These are phyloP conservation scores for Julus scanicus DNA, from an alignment of 2,888 invertebrate genomes.

Conservation along the genomic window DNA sequence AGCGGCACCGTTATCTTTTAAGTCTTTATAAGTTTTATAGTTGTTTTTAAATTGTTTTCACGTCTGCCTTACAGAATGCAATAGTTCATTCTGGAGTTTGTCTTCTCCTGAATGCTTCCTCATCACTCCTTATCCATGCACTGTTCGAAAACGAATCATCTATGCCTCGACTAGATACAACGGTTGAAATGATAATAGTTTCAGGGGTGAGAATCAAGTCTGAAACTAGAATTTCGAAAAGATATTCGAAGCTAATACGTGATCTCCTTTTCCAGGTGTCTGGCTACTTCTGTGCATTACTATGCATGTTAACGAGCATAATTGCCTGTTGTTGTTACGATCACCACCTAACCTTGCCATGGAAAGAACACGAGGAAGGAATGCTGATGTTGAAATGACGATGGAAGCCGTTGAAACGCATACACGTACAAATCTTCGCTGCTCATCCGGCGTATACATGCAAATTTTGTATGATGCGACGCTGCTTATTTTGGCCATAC, in stretches of 20 bases:
- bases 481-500: background rate
- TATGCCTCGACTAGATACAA: slow-evolving; percentile 49
- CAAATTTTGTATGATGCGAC: background rate
- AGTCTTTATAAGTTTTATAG: background rate
- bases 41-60: background rate
- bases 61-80: slow-evolving; percentile 34
- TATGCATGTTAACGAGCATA: slow-evolving; percentile 45
- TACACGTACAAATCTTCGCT: background rate
- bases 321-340: slow-evolving; percentile 54
- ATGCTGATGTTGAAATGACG: slow-evolving; percentile 50
- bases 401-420: background rate
- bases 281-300: slow-evolving; percentile 49
- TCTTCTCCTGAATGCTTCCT: slow-evolving; percentile 50
- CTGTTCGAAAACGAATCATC: slow-evolving; percentile 35
- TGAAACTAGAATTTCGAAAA: background rate
- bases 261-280: slow-evolving; percentile 48
- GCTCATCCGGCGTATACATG: background rate
- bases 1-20: background rate
- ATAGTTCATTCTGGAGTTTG: slow-evolving; percentile 50
- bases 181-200: slow-evolving; percentile 51
- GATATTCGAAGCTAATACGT: background rate
- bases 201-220: slow-evolving; percentile 49
- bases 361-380: slow-evolving; percentile 48
- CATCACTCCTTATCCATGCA: slow-evolving; percentile 48
- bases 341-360: slow-evolving; percentile 53